A percentile compares a stretch with the other conserved stretches of the same genome.
phyloP scores from a whole-genome alignment of 2,797 vertebrate species.

The Squalus acanthias region DNA sequence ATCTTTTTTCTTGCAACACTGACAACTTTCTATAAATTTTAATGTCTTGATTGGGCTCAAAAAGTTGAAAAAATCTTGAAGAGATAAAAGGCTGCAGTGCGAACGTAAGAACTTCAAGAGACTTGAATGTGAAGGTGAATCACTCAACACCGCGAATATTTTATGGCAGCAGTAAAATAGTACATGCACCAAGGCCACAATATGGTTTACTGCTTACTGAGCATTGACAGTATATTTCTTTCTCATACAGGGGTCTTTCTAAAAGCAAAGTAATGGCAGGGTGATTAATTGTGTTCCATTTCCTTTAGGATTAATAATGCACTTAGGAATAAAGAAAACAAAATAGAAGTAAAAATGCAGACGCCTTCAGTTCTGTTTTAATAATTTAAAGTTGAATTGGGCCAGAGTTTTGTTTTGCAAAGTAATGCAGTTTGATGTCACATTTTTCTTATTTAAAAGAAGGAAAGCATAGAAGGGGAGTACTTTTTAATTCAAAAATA shows the following conservation, averaged over 20 bases:
- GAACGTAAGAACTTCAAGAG: neutral
- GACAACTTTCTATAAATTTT: neutral
- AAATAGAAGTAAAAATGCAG: slow-evolving; percentile 15
- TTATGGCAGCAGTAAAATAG: neutral
- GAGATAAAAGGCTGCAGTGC: neutral
- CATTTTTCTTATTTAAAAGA: neutral
- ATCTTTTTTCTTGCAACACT: neutral
- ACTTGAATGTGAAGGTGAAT: neutral
- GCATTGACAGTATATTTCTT: neutral
- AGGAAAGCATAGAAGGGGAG: neutral
- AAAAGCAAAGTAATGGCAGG: neutral
- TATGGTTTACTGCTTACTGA: slow-evolving; percentile 18
- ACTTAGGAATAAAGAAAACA: neutral
- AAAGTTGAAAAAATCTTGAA: neutral
- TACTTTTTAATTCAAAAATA: neutral
- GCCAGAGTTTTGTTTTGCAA: neutral
- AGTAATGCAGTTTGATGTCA: neutral
- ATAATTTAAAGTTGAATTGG: neutral
- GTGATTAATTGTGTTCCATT: slow-evolving; percentile 4
- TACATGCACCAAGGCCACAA: neutral
- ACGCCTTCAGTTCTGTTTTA: neutral
- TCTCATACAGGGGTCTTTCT: neutral
- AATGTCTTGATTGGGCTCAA: neutral
- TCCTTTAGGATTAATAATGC: neutral
- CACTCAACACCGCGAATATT: neutral